phyloP scores from a whole-genome alignment of 2,797 vertebrate genomes.

The Falco biarmicus region DNA sequence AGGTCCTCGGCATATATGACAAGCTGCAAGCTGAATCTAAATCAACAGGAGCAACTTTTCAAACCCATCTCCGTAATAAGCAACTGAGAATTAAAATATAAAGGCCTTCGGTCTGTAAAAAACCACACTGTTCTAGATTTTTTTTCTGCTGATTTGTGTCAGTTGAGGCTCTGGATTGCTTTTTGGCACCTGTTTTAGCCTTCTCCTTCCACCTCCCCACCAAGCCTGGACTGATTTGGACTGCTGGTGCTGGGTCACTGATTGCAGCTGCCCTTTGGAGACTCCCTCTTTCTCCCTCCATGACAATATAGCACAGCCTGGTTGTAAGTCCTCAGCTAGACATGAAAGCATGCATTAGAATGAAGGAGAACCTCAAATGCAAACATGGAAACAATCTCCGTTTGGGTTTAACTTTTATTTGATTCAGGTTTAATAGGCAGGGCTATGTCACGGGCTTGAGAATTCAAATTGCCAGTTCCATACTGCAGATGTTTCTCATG shows the following conservation, averaged over 20 bases:
- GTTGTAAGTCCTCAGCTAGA: background rate
- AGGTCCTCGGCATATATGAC: background rate
- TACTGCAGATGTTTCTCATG: background rate
- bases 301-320: background rate
- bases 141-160: background rate
- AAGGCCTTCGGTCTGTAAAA: background rate
- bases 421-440: background rate
- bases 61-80: background rate
- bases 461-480: background rate
- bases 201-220: background rate
- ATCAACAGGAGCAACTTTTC: background rate
- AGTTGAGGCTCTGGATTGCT: background rate
- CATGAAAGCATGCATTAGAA: background rate
- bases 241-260: background rate
- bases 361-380: background rate
- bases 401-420: background rate
- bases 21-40: conserved; percentile 8
- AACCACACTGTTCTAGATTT: background rate
- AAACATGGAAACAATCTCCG: background rate
- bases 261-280: background rate
- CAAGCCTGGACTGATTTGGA: background rate
- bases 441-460: background rate
- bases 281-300: background rate
- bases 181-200: background rate
- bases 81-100: background rate